Conservation (phyloP, 2,113 vertebrate species). For the Trematocara variabile region DNA sequence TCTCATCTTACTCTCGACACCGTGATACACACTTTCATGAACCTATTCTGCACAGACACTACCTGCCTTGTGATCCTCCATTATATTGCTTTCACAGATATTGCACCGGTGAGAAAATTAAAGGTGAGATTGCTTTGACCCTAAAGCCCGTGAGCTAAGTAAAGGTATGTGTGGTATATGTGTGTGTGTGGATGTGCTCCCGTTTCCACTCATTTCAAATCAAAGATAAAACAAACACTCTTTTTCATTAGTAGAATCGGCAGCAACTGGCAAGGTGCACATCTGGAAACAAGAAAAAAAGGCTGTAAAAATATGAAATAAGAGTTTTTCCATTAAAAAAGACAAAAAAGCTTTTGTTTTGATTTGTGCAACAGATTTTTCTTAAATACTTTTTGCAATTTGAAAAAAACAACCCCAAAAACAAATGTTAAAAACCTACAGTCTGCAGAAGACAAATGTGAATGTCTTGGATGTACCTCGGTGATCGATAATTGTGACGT, state of each 20-base stretch:
- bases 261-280: neutral
- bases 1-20: neutral
- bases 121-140: conserved; percentile 20
- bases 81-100: neutral
- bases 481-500: neutral
- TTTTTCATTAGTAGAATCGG: neutral
- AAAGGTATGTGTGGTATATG: neutral
- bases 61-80: neutral
- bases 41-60: neutral
- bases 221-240: neutral
- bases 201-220: neutral
- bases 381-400: neutral
- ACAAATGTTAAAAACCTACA: neutral
- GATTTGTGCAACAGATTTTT: neutral
- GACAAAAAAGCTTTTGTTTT: neutral
- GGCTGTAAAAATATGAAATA: neutral
- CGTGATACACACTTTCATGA: neutral
- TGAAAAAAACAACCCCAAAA: fast-evolving
- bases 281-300: neutral
- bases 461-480: neutral
- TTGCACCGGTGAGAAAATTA: neutral
- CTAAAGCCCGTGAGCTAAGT: neutral
- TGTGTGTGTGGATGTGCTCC: neutral
- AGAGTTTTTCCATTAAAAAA: neutral
- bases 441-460: neutral